phyloP scores from a whole-genome alignment of 2,888 invertebrate species.

The Oasisia sp. region DNA sequence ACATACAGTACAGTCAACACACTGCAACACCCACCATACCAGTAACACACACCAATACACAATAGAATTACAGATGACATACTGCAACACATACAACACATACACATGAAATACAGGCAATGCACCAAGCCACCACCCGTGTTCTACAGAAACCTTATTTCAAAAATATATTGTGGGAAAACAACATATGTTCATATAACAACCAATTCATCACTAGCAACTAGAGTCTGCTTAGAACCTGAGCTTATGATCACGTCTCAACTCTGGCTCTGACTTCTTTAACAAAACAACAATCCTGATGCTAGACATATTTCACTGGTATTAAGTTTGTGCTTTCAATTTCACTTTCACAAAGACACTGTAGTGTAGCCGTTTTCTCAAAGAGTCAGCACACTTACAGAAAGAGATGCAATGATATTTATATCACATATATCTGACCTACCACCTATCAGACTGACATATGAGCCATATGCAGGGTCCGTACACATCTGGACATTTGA shows the following conservation, averaged over 20 bases:
- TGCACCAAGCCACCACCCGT: too few species aligned
- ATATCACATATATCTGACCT: too few species aligned
- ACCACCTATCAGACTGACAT: too few species aligned
- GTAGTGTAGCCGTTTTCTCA: not conserved
- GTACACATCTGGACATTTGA: too few species aligned
- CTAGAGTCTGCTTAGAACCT: constrained; percentile 39
- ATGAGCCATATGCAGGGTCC: too few species aligned
- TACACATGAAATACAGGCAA: too few species aligned
- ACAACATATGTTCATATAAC: not conserved
- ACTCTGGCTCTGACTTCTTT: not conserved
- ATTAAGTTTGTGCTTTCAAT: not conserved
- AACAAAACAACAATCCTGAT: not conserved
- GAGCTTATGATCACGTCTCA: not conserved
- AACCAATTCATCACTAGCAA: not conserved
- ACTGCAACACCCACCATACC: too few species aligned
- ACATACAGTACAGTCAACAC: too few species aligned
- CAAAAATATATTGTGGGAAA: too few species aligned
- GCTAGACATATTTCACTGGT: not conserved
- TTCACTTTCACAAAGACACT: not conserved
- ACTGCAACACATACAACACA: not conserved
- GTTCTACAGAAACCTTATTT: too few species aligned
- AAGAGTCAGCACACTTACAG: not conserved
- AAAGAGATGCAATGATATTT: not conserved
- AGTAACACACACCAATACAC: too few species aligned
- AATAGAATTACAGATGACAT: too few species aligned